Evolutionary conservation across 2,797 vertebrate species (phyloP).

Genomic region (Gobionotothen gibberifrons): DNA sequence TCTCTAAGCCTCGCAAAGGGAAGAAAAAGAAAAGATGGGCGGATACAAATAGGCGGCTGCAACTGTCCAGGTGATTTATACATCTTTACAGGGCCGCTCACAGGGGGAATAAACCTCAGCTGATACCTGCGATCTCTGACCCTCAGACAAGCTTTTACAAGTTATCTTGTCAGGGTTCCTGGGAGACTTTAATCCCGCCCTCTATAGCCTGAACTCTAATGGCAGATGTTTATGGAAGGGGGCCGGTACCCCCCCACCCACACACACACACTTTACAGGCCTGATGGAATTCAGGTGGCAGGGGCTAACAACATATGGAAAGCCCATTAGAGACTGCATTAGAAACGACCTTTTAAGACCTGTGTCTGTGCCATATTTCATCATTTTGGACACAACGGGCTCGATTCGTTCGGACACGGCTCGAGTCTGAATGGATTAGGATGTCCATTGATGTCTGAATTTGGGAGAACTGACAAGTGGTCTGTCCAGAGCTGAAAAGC

Average conservation of each 20-base stretch:
- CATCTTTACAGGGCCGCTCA: constrained; percentile 66
- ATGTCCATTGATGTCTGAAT: constrained; percentile 55
- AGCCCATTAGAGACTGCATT: constrained; percentile 74
- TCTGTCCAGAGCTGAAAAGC: not conserved
- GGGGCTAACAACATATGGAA: constrained; percentile 67
- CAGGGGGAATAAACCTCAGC: constrained; percentile 57
- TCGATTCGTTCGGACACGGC: constrained; percentile 7
- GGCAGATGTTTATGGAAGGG: constrained; percentile 76
- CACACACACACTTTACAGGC: constrained; percentile 56
- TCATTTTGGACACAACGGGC: constrained; percentile 62
- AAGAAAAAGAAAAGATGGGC: constrained; percentile 47
- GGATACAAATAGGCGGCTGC: constrained; percentile 63
- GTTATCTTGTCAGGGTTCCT: constrained; percentile 75
- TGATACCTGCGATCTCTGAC: constrained; percentile 73
- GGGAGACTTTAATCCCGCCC: constrained; percentile 56
- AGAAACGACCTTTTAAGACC: constrained; percentile 69
- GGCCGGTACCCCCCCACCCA: not conserved
- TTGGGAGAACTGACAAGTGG: constrained; percentile 16
- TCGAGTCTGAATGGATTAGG: constrained; percentile 50
- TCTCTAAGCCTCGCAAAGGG: constrained; percentile 53
- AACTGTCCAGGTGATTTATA: constrained; percentile 72
- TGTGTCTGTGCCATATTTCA: constrained; percentile 57
- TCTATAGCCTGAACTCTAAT: constrained; percentile 58
- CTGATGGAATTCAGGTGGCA: constrained; percentile 77
- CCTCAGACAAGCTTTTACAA: constrained; percentile 74